These are phyloP conservation scores for Tetranychus piercei DNA, from an alignment of 2,888 invertebrate genomes.

Conservation along the genomic window DNA sequence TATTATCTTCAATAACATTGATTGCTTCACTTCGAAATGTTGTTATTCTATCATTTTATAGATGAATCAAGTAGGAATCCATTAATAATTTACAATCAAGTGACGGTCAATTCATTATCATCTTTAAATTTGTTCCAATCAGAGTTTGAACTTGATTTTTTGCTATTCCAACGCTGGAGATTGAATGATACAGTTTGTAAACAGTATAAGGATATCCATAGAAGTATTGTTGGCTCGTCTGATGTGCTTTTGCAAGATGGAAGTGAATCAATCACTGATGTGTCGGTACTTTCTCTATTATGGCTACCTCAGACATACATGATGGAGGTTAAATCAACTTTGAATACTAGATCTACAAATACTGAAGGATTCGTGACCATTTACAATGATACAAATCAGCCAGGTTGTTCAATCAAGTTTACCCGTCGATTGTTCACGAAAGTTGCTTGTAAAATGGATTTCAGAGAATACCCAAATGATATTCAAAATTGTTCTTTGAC, in stretches of 20 bases:
- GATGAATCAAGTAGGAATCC: background rate
- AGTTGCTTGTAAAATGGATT: constrained; percentile 9
- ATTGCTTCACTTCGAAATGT: no score
- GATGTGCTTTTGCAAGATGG: background rate
- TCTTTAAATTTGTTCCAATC: background rate
- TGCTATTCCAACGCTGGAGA: background rate
- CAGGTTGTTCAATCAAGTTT: background rate
- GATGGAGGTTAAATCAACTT: background rate
- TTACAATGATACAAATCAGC: background rate
- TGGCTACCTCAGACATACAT: background rate
- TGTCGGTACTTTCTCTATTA: background rate
- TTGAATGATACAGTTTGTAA: background rate
- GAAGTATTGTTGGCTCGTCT: background rate
- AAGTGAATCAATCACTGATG: background rate
- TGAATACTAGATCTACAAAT: background rate
- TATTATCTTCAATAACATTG: no score
- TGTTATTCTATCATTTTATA: background rate
- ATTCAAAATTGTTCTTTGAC: background rate
- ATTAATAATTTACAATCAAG: background rate
- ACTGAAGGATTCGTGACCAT: background rate
- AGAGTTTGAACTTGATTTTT: background rate
- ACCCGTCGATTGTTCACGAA: background rate
- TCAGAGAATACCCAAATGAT: constrained; percentile 8
- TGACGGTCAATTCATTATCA: background rate
- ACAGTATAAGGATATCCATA: background rate